Evolutionary conservation across 64 coral and sea anemone species (phyloP).

Genomic region (Stichodactyla helianthus): DNA sequence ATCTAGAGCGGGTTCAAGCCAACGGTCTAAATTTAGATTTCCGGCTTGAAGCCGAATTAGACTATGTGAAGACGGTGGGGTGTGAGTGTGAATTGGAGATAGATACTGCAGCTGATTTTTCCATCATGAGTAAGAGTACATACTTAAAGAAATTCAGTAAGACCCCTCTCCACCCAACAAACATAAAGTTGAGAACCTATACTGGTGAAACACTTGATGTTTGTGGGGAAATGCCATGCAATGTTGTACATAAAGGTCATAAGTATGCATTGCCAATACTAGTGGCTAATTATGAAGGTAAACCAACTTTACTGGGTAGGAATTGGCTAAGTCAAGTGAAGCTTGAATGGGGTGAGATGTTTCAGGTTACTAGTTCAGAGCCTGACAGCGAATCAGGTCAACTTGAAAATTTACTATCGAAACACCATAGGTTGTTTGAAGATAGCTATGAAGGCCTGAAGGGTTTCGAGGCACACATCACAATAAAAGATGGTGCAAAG

Average conservation of each 20-base stretch:
- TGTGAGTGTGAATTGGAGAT: conserved; percentile 38
- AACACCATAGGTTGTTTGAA: conserved; percentile 26
- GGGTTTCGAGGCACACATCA: conserved; percentile 53
- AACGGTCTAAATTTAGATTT: too few relatives aligned
- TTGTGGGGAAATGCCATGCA: conserved; percentile 56
- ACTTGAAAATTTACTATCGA: conserved; percentile 23
- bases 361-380: conserved; percentile 10
- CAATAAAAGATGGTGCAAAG: conserved; percentile 24
- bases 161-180: conserved; percentile 13
- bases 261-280: conserved; percentile 37
- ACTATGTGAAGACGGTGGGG: too few relatives aligned
- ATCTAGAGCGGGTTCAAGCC: too few relatives aligned
- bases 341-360: conserved; percentile 41
- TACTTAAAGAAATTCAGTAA: conserved; percentile 48
- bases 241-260: conserved; percentile 43
- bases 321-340: conserved; percentile 51
- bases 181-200: conserved; percentile 39
- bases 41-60: too few relatives aligned
- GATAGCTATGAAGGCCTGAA: conserved; percentile 46
- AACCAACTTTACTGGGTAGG: conserved; percentile 49
- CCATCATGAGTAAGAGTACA: conserved; percentile 52
- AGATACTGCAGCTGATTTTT: conserved; percentile 55
- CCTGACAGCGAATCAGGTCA: not conserved
- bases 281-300: conserved; percentile 39
- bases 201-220: conserved; percentile 50